Conservation (phyloP, 53 echinoderm and acorn worm species). For the Patiria pectinifera region DNA sequence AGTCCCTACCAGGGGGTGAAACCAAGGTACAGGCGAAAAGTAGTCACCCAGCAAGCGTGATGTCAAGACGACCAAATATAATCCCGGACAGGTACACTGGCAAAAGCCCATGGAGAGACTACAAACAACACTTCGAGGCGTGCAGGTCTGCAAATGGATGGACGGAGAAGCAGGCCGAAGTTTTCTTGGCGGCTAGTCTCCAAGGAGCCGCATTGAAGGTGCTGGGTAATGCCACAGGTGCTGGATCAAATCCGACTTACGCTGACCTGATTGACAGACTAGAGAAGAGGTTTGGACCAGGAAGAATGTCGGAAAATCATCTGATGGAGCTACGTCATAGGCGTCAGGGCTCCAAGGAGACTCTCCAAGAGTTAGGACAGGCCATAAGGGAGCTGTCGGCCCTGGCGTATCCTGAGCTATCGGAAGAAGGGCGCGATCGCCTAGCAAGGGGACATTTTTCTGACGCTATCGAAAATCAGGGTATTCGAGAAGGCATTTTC, state of each 20-base stretch:
- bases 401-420: conserved; percentile 57
- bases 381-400: conserved; percentile 43
- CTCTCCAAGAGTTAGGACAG: conserved; percentile 62
- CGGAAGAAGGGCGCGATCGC: conserved; percentile 53
- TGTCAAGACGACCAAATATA: conserved; percentile 37
- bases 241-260: not conserved
- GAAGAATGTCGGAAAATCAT: conserved; percentile 33
- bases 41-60: no score
- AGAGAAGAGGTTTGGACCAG: conserved; percentile 60
- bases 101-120: conserved; percentile 59
- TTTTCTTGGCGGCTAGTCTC: conserved; percentile 57
- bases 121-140: conserved; percentile 56
- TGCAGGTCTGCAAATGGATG: conserved; percentile 52
- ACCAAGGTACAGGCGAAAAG: no score
- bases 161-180: conserved; percentile 51
- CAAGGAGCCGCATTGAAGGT: conserved; percentile 42
- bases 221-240: not conserved
- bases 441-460: conserved; percentile 65
- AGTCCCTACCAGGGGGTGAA: no score
- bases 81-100: conserved; percentile 57
- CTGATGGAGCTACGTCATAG: conserved; percentile 49
- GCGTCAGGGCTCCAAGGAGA: conserved; percentile 49
- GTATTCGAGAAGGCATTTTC: conserved; percentile 3
- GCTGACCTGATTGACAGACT: conserved; percentile 30
- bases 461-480: conserved; percentile 49